Conservation (phyloP, 2,113 vertebrate genomes). For the Solea solea region DNA sequence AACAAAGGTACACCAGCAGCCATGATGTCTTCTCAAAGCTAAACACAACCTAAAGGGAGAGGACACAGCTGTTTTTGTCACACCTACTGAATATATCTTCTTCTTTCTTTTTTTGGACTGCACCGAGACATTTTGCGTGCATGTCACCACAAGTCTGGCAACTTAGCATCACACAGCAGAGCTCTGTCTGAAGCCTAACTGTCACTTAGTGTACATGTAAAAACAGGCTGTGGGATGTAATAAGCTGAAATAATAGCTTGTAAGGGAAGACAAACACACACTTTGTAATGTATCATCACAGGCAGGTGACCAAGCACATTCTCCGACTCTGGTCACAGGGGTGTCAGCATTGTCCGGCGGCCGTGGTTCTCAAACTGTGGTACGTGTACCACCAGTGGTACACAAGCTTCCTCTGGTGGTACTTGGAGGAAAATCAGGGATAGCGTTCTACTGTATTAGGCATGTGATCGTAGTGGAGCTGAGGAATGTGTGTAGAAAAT, state of each 20-base stretch:
- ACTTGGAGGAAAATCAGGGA: too few species aligned
- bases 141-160: slow-evolving; percentile 26
- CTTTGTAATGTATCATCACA: slow-evolving; percentile 8
- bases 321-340: slow-evolving; percentile 5
- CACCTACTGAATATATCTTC: not conserved
- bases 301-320: slow-evolving; percentile 22
- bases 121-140: not conserved
- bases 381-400: too few species aligned
- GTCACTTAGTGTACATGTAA: slow-evolving; percentile 27
- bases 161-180: slow-evolving; percentile 4
- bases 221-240: slow-evolving; percentile 37
- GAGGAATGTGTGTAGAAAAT: too few species aligned
- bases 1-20: too few species aligned
- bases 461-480: too few species aligned
- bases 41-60: too few species aligned
- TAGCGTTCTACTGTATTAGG: too few species aligned
- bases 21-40: too few species aligned
- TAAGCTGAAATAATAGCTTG: slow-evolving; percentile 44
- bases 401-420: too few species aligned
- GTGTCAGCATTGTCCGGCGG: not conserved
- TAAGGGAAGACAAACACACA: slow-evolving; percentile 8
- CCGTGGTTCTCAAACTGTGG: too few species aligned
- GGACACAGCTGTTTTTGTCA: not conserved
- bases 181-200: slow-evolving; percentile 30
- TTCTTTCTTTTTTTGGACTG: not conserved